Evolutionary conservation across 2,113 vertebrate genomes (phyloP).

Genomic region (Columba janthina): DNA sequence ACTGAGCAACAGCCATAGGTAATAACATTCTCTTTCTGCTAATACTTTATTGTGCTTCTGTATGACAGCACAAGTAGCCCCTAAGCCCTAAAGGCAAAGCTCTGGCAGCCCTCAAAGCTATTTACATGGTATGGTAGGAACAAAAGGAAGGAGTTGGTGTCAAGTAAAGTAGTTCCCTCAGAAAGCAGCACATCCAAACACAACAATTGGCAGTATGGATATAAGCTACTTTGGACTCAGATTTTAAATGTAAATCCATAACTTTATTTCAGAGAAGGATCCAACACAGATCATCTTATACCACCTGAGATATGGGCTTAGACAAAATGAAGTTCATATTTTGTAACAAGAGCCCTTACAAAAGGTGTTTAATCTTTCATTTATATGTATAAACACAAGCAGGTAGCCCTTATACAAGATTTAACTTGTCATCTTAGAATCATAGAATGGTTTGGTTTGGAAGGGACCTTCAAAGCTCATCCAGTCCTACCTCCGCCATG

Average conservation of each 20-base stretch:
- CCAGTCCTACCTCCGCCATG: too few species aligned
- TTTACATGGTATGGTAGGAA: background rate
- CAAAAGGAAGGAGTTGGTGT: background rate
- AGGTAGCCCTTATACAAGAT: background rate
- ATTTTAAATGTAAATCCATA: background rate
- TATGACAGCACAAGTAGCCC: too few species aligned
- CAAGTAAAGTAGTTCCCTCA: background rate
- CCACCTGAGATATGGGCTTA: background rate
- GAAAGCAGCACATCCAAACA: background rate
- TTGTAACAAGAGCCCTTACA: background rate
- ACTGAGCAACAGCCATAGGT: too few species aligned
- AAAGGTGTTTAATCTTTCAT: background rate
- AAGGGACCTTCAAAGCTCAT: too few species aligned
- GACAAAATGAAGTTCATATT: background rate
- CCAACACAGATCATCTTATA: background rate
- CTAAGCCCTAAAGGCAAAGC: background rate
- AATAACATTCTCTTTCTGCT: too few species aligned
- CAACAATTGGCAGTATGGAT: background rate
- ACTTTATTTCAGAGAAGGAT: background rate
- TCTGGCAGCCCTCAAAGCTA: background rate
- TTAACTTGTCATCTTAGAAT: background rate
- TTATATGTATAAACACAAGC: background rate
- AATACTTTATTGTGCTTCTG: too few species aligned
- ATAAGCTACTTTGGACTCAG: background rate
- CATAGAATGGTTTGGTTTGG: too few species aligned